Evolutionary conservation across 2,888 invertebrate genomes (phyloP), one percentile per base, ranked within the genome.

Genomic region (Glyphotaelius pellucidus): DNA sequence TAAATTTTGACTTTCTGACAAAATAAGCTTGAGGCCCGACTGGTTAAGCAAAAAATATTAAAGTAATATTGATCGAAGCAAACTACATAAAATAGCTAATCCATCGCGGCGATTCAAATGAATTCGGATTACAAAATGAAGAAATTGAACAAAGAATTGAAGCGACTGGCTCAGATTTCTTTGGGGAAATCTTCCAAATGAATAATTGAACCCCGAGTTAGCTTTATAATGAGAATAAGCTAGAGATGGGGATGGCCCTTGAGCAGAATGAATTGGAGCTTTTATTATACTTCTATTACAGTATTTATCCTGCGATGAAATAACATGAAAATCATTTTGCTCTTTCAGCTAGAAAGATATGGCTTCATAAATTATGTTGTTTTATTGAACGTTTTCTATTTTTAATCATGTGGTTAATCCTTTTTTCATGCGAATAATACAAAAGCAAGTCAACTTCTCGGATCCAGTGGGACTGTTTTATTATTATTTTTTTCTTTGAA

Each of bases 131-230:
- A 80, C 88, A 32, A 89, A 38, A 89, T 79, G 80, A 79, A 89
- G 67, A 79, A 35, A 89, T 80, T 87, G 67, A 89, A 89, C 88
- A 89, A 31, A 52, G 12, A 15, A 52, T 47, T 31, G 31, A 89
- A 89, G 32, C n/a, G 79, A 89, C 12, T 30, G 42, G 47, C 79
- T 79, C 15, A 89, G 88, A 89, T 89, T 89, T 89, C 88, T 89
- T 89, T 38, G 32, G 88, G 90, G 81, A 90, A 90, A 90, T 90
- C 80, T 90, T 15, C 42, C 42, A 90, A 38, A 80, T 81, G 80
- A 90, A 90, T 81, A 90, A 90, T 81, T 90, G 81, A 81, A 35
- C 79, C 31, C 38, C 30, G 80, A 80, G 25, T 35, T 38, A 89
- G 80, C 79, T 79, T 79, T 89, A 35, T 80, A 89, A 80, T 89